Evolutionary conservation across 2,888 invertebrate species (phyloP).

Genomic region (Dugesia japonica): DNA sequence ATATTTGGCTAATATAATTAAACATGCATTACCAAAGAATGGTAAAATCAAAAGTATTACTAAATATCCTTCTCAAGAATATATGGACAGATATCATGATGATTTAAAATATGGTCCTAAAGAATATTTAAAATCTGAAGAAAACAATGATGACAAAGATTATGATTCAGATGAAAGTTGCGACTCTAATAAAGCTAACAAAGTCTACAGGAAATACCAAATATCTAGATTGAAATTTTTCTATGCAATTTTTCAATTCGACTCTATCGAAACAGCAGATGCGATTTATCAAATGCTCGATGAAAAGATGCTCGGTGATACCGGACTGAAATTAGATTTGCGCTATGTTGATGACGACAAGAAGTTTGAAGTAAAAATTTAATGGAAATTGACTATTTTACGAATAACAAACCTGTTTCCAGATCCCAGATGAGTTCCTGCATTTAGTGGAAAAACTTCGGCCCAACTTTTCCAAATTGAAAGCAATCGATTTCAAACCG

Average conservation of each 20-base stretch:
- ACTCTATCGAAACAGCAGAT: slow-evolving; percentile 65
- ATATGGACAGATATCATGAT: neutral
- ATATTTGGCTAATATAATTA: neutral
- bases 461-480: neutral
- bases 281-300: slow-evolving; percentile 80
- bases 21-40: neutral
- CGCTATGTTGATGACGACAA: slow-evolving; percentile 46
- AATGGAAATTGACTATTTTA: too few relatives aligned
- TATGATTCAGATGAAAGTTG: too few relatives aligned
- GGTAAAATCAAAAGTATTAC: neutral
- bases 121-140: neutral
- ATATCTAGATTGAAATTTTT: slow-evolving; percentile 68
- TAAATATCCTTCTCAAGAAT: neutral
- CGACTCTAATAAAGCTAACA: too few relatives aligned
- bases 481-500: neutral
- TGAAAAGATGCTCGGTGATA: slow-evolving; percentile 82
- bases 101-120: neutral
- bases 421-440: slow-evolving; percentile 1
- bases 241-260: slow-evolving; percentile 72
- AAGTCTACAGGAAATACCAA: slow-evolving; percentile 60
- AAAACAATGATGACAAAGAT: too few relatives aligned
- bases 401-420: too few relatives aligned
- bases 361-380: slow-evolving; percentile 20
- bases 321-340: slow-evolving; percentile 72
- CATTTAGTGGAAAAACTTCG: neutral